A percentile compares a stretch with the other conserved stretches of the same genome.
These are phyloP conservation scores for Miichthys miiuy DNA, from an alignment of 2,797 vertebrate species.

Conservation along the genomic window DNA sequence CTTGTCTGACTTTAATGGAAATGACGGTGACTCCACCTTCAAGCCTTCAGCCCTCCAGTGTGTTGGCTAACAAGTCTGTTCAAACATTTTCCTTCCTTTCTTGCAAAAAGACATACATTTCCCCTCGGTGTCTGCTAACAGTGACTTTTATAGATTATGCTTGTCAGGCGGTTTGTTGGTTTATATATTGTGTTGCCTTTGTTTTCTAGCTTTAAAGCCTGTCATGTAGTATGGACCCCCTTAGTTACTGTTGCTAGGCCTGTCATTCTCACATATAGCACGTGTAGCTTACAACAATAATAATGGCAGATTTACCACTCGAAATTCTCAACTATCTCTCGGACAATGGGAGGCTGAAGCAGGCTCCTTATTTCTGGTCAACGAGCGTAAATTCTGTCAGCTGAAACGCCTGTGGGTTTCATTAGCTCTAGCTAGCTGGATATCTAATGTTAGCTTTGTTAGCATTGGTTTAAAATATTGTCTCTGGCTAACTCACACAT, in stretches of 20 bases:
- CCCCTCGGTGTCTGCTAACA: constrained; percentile 60
- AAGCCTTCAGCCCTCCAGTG: constrained; percentile 41
- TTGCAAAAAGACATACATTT: constrained; percentile 53
- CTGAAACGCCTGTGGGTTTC: not conserved
- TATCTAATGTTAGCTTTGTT: not conserved
- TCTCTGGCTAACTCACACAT: too few relatives aligned
- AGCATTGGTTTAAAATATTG: too few relatives aligned
- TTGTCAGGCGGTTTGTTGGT: constrained; percentile 40
- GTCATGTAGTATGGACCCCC: not conserved
- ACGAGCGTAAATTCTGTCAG: fast-evolving
- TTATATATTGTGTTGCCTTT: constrained; percentile 18
- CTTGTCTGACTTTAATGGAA: constrained; percentile 81
- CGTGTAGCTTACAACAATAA: not conserved
- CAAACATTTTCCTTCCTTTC: constrained; percentile 69
- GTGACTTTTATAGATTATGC: constrained; percentile 66
- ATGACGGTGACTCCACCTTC: constrained; percentile 60
- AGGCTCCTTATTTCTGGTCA: not conserved
- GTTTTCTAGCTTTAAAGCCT: constrained; percentile 36
- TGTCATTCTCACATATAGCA: not conserved
- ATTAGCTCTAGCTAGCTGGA: not conserved
- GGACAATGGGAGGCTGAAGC: not conserved
- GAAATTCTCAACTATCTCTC: not conserved
- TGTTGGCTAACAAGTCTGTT: constrained; percentile 64
- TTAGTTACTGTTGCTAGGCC: not conserved
- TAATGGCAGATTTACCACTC: too few relatives aligned